phyloP scores from a whole-genome alignment of 2,113 vertebrate species.

The Hucho hucho region DNA sequence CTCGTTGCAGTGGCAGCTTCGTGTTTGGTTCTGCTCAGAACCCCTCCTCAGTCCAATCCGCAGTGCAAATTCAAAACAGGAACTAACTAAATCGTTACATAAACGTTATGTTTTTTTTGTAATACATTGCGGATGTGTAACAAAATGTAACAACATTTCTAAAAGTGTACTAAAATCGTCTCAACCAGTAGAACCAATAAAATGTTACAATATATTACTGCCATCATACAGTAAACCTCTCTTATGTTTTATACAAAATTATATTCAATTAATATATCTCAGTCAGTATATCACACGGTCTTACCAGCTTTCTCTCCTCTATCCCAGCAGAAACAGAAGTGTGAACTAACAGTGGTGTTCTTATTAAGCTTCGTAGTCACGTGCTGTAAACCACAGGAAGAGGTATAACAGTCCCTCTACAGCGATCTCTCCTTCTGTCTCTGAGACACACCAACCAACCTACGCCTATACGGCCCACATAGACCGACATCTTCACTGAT shows the following conservation, averaged over 20 bases:
- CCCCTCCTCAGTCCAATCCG: background rate
- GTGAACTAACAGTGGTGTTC: constrained; percentile 59
- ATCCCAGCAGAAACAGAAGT: constrained; percentile 60
- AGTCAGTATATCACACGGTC: constrained; percentile 32
- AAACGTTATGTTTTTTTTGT: no score
- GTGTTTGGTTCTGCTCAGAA: constrained; percentile 19
- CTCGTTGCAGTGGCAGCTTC: constrained; percentile 15
- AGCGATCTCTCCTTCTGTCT: constrained; percentile 15
- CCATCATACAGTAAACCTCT: no score
- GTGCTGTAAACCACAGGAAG: constrained; percentile 81
- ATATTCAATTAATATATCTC: background rate
- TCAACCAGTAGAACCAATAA: no score
- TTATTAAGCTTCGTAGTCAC: constrained; percentile 74
- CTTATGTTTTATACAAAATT: background rate
- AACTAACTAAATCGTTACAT: background rate
- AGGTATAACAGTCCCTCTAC: constrained; percentile 75
- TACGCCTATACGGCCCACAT: constrained; percentile 16
- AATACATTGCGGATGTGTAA: no score
- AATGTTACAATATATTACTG: background rate
- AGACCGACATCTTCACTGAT: constrained; percentile 40
- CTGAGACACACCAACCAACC: background rate
- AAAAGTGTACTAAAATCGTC: no score
- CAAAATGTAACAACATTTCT: no score
- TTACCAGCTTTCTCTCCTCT: constrained; percentile 43
- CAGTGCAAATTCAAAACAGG: background rate